Evolutionary conservation across 2,888 invertebrate species (phyloP).

Genomic region (Diarsia dahlii): DNA sequence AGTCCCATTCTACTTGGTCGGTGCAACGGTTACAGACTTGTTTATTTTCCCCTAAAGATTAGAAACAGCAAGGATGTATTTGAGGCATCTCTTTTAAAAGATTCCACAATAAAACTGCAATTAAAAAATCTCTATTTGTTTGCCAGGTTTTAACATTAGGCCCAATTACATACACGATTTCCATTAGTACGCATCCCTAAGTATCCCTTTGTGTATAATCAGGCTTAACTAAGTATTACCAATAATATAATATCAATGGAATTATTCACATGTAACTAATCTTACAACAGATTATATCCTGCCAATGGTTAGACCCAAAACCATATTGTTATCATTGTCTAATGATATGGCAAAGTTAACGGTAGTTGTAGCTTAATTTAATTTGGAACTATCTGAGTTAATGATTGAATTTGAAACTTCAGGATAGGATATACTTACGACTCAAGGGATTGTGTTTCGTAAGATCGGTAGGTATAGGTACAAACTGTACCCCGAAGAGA

Average conservation of each 20-base stretch:
- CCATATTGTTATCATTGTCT: constrained; percentile 29
- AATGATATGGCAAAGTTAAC: constrained; percentile 20
- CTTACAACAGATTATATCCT: constrained; percentile 22
- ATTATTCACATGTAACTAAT: constrained; percentile 44
- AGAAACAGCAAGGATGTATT: too few species aligned
- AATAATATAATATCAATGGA: constrained; percentile 24
- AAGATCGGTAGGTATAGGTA: neutral
- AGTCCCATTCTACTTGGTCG: too few species aligned
- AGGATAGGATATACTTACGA: neutral
- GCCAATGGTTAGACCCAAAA: constrained; percentile 2
- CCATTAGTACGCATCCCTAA: neutral
- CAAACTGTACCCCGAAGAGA: neutral
- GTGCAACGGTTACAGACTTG: too few species aligned
- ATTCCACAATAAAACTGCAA: too few species aligned
- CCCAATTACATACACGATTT: too few species aligned
- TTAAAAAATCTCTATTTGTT: neutral
- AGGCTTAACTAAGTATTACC: neutral
- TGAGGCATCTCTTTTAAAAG: too few species aligned
- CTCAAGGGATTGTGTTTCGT: neutral
- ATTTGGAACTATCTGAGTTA: constrained; percentile 21
- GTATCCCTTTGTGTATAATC: neutral
- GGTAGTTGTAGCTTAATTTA: constrained; percentile 5
- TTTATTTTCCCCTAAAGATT: too few species aligned
- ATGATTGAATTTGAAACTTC: constrained; percentile 24
- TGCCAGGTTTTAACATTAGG: neutral